These are phyloP conservation scores for Sialia sialis DNA, from an alignment of 2,113 vertebrate genomes.

Conservation along the genomic window DNA sequence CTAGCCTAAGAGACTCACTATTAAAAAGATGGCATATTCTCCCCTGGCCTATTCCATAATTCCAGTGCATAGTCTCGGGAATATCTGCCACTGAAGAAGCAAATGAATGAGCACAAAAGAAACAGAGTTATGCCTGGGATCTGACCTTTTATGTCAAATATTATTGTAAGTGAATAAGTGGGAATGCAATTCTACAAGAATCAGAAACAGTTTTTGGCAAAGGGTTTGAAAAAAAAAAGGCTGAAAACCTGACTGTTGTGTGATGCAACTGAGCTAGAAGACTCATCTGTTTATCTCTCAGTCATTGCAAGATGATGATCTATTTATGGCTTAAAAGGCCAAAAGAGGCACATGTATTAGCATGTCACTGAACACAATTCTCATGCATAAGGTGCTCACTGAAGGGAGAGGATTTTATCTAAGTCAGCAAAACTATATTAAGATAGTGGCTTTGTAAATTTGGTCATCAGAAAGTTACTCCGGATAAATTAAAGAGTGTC, in stretches of 20 bases:
- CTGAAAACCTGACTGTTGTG: not conserved
- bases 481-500: not conserved
- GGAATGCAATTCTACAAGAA: not conserved
- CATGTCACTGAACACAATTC: not conserved
- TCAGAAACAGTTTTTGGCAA: not conserved
- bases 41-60: not conserved
- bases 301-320: not conserved
- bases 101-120: not conserved
- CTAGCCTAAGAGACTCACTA: not conserved
- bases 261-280: not conserved
- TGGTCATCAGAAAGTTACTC: not conserved
- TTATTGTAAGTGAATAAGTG: not conserved
- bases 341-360: rapidly evolving
- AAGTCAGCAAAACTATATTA: not conserved
- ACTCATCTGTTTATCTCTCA: not conserved
- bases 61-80: rapidly evolving
- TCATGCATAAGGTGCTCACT: not conserved
- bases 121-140: not conserved
- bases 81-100: not conserved
- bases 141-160: not conserved
- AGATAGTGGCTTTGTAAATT: not conserved
- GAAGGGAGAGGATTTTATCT: not conserved
- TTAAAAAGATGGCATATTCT: not conserved
- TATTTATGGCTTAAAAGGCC: not conserved
- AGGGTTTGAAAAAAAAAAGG: not conserved